Conservation (phyloP, 1,140 invertebrate genomes). For the Drosophila lowei region DNA sequence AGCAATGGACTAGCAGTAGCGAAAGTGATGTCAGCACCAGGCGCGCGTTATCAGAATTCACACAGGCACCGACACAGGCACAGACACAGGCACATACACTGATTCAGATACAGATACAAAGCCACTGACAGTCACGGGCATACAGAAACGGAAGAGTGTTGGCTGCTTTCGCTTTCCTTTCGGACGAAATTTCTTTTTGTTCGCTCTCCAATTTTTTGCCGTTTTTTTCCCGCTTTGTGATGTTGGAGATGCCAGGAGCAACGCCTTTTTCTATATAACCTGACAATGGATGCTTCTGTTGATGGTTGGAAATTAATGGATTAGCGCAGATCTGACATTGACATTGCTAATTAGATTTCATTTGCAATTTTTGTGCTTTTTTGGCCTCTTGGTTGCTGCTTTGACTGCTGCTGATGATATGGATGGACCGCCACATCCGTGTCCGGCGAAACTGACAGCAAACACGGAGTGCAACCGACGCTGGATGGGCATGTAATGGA, state of each 20-base stretch:
- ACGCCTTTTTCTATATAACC: conserved; percentile 33
- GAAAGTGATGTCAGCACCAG: conserved; percentile 68
- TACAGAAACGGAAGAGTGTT: conserved; percentile 26
- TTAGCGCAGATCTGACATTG: conserved; percentile 40
- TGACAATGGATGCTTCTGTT: conserved; percentile 1
- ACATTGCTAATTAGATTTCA: conserved; percentile 54
- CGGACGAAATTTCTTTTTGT: conserved; percentile 24
- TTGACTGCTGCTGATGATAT: conserved; percentile 2
- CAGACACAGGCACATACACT: conserved; percentile 16
- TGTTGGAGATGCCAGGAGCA: conserved; percentile 9
- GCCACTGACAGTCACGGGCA: background rate
- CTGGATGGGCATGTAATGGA: conserved; percentile 16
- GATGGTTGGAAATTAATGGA: conserved; percentile 45
- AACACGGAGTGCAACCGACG: conserved; percentile 12
- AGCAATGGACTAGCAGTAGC: conserved; percentile 12
- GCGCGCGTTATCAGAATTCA: conserved; percentile 47
- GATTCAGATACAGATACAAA: background rate
- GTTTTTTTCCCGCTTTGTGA: background rate
- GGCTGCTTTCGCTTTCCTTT: conserved; percentile 45
- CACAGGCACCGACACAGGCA: conserved; percentile 19
- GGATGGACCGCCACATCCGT: conserved; percentile 15
- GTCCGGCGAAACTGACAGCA: conserved; percentile 17
- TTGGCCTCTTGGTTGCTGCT: conserved; percentile 5
- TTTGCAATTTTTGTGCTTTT: conserved; percentile 28
- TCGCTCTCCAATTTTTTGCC: conserved; percentile 1